Evolutionary conservation across 2,888 invertebrate species (phyloP).

Genomic region (Entomobrya multifasciata): DNA sequence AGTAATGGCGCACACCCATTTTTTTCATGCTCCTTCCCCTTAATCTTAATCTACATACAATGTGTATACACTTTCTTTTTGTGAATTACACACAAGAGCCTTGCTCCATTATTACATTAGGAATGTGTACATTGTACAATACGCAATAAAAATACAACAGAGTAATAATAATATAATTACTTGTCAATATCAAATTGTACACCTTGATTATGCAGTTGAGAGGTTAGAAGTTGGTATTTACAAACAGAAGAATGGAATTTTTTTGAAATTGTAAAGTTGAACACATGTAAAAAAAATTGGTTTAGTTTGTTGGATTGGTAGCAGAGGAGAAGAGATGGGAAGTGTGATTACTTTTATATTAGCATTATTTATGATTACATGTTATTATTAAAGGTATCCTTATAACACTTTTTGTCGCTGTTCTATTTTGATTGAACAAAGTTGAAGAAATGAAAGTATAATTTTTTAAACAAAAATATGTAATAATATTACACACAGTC

Average conservation of each 20-base stretch:
- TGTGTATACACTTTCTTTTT: constrained; percentile 30
- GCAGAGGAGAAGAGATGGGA: constrained; percentile 28
- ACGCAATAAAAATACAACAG: constrained; percentile 22
- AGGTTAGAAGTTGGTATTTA: constrained; percentile 11
- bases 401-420: constrained; percentile 10
- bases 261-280: not conserved
- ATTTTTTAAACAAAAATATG: constrained; percentile 13
- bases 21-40: constrained; percentile 34
- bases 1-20: constrained; percentile 19
- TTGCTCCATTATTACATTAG: constrained; percentile 26
- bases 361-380: not conserved
- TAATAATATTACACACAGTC: not conserved
- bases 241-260: constrained; percentile 12
- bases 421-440: not conserved
- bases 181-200: constrained; percentile 48
- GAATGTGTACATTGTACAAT: constrained; percentile 1
- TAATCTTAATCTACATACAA: constrained; percentile 16
- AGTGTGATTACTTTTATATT: constrained; percentile 43
- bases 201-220: not conserved
- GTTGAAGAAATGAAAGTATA: constrained; percentile 38
- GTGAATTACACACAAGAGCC: not conserved
- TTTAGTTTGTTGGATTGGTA: constrained; percentile 3
- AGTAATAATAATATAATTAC: constrained; percentile 42
- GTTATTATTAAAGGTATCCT: constrained; percentile 14
- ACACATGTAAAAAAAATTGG: constrained; percentile 21